Conservation (phyloP, 92 coral and sea anemone genomes). For the Ricordea florida region DNA sequence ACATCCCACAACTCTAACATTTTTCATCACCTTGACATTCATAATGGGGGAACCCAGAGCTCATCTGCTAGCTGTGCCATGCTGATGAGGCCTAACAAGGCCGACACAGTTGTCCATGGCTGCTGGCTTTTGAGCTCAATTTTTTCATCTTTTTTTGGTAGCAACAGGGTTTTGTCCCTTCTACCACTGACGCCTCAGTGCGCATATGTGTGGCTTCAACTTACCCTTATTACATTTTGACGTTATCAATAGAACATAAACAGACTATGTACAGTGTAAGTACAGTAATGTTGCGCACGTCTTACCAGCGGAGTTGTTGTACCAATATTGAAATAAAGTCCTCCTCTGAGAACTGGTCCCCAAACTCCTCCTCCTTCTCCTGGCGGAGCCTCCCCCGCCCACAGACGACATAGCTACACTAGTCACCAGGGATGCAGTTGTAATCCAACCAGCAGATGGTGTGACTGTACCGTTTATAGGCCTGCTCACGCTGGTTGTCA, state of each 20-base stretch:
- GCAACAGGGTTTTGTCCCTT: too few relatives aligned
- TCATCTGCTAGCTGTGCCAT: too few relatives aligned
- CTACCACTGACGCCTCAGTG: too few relatives aligned
- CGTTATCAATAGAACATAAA: background rate
- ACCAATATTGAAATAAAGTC: constrained; percentile 38
- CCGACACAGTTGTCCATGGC: too few relatives aligned
- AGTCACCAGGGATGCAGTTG: constrained; percentile 13
- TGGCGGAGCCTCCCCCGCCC: constrained; percentile 1
- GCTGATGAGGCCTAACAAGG: too few relatives aligned
- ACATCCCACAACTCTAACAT: too few relatives aligned
- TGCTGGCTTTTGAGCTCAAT: too few relatives aligned
- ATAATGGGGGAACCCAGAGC: too few relatives aligned
- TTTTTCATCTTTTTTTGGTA: too few relatives aligned
- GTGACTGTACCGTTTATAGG: background rate
- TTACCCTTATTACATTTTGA: background rate
- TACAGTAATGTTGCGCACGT: background rate
- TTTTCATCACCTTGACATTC: too few relatives aligned
- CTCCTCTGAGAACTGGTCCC: background rate
- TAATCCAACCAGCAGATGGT: background rate
- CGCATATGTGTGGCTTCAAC: too few relatives aligned
- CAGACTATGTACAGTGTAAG: background rate
- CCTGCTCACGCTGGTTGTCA: background rate
- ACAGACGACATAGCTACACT: constrained; percentile 17
- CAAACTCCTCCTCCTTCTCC: background rate
- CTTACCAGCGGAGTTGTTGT: constrained; percentile 60